phyloP scores from a whole-genome alignment of 2,888 invertebrate species.

The Agonopterix alstromeriana region DNA sequence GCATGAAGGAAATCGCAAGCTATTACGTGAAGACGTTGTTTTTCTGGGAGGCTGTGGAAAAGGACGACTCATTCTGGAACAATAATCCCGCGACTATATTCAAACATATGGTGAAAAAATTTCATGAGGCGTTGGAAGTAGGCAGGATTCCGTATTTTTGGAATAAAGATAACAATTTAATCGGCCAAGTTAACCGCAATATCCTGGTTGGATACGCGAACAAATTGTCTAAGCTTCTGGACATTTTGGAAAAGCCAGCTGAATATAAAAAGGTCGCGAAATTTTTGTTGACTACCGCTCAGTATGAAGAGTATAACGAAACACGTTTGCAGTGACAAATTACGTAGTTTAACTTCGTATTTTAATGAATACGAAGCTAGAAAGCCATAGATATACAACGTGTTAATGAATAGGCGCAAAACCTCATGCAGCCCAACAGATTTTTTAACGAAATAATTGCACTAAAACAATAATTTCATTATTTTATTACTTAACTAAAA shows the following conservation, averaged over 20 bases:
- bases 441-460: too few species aligned
- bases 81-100: slow-evolving; percentile 36
- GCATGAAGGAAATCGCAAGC: slow-evolving; percentile 65
- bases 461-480: too few species aligned
- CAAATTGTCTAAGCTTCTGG: slow-evolving; percentile 31
- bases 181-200: slow-evolving; percentile 28
- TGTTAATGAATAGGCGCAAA: too few species aligned
- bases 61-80: slow-evolving; percentile 30
- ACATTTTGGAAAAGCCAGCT: slow-evolving; percentile 24
- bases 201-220: slow-evolving; percentile 28
- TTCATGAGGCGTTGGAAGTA: slow-evolving; percentile 36
- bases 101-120: slow-evolving; percentile 53
- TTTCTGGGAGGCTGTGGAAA: slow-evolving; percentile 47
- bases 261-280: slow-evolving; percentile 40
- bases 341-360: not conserved
- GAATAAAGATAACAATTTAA: slow-evolving; percentile 60
- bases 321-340: slow-evolving; percentile 20
- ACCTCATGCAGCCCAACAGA: too few species aligned
- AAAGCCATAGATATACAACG: too few species aligned
- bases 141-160: slow-evolving; percentile 63
- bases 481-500: too few species aligned
- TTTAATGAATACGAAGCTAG: too few species aligned
- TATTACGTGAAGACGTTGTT: slow-evolving; percentile 76
- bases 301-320: slow-evolving; percentile 34
- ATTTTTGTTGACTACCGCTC: slow-evolving; percentile 33